Evolutionary conservation across 2,113 vertebrate species (phyloP), one percentile per base, ranked within the genome.

Genomic region (Pelusios castaneus): DNA sequence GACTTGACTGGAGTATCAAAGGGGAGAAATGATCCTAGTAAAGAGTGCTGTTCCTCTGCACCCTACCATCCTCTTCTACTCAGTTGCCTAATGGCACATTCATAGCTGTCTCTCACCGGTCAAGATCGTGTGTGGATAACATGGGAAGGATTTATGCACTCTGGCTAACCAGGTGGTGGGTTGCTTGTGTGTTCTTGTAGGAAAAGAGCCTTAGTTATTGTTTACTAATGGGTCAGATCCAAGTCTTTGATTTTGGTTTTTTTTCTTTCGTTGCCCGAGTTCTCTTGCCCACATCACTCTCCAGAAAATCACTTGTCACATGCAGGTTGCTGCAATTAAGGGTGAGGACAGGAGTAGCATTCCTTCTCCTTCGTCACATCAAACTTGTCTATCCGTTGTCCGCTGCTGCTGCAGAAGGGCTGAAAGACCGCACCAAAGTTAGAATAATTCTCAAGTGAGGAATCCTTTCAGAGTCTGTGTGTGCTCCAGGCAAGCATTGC

Each of bases 311-410:
- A 27, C 41, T 76, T 25, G 43, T 76, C 43, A 45, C 27, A 45
- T 75, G 70, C 21, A 43, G 76, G 55, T 70, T 88, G 76, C 77
- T 85, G 70, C 45, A 88, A 31, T 81, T 80, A 80, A 31, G 76
- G 10, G 0, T 7, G 34, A 34, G 73, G 21, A 12, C 60, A 43
- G 34, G 80, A 76, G 16, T 19, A 76, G 29, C 90, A 79, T 75
- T 88, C 9, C 16, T 70, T 80, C 19, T 9, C 0, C 43, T 75
- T 38, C 41, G 13, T 76, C 13, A 27, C 14, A 34, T 5, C 45
- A 52, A 10, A 27, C 47, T 29, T 73, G 14, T 45, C 43, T 0
- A 0, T 75, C 1, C 12, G n/a, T n/a, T n/a, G n/a, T 2, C 75
- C 24, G 86, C 63, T 84, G 43, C 84, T 29, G 1, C 84, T 43